phyloP scores from a whole-genome alignment of 2,113 vertebrate genomes.

The Fulmarus glacialis region DNA sequence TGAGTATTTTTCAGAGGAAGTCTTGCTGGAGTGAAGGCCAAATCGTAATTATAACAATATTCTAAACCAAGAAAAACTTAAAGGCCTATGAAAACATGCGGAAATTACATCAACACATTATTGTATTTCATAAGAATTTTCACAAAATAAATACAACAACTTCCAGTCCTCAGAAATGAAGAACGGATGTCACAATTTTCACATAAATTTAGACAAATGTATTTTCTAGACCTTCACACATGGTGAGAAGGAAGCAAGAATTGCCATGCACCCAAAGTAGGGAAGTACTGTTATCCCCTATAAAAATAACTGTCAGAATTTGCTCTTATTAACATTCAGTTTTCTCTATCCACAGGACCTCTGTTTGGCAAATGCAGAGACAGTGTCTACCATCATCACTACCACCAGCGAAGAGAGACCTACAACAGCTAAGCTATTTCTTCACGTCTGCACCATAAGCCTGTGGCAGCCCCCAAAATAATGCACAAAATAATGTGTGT shows the following conservation, averaged over 20 bases:
- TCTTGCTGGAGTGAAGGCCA: neutral
- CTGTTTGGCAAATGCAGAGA: neutral
- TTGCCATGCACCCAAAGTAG: neutral
- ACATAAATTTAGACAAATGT: neutral
- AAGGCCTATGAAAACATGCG: neutral
- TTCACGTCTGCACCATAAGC: neutral
- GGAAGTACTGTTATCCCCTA: neutral
- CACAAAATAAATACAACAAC: neutral
- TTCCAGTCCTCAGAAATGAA: neutral
- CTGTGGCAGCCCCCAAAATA: neutral
- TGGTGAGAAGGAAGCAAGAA: neutral
- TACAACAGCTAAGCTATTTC: accelerated
- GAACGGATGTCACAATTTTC: neutral
- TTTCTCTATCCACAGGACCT: neutral
- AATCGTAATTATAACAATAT: neutral
- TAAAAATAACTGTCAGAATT: neutral
- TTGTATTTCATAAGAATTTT: neutral
- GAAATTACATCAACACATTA: neutral
- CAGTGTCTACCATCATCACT: accelerated
- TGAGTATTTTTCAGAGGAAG: neutral
- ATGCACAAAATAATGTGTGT: accelerated
- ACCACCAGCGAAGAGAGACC: neutral
- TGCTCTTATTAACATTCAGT: neutral
- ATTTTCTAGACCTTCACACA: neutral
- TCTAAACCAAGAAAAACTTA: neutral